Percentiles rank a stretch among this genome's conserved stretches.
These are phyloP conservation scores for Drosophila subsilvestris DNA, from an alignment of 2,888 invertebrate species.

Conservation along the genomic window DNA sequence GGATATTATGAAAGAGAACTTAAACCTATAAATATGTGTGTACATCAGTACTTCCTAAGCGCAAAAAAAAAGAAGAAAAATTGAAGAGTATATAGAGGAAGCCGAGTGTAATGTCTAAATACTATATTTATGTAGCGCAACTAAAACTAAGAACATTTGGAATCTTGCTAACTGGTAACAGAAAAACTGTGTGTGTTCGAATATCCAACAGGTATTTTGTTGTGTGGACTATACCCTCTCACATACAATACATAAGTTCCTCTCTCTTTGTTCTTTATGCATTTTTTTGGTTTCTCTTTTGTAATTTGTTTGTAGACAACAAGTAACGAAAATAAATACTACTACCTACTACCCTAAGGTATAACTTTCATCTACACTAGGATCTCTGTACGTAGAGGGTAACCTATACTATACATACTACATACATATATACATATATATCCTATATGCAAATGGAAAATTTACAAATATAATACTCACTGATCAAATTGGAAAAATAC, in stretches of 20 bases:
- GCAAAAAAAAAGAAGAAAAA: slow-evolving; percentile 27
- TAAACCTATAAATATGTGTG: not conserved
- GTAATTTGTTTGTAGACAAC: not conserved
- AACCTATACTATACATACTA: not conserved
- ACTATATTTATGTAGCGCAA: slow-evolving; percentile 20
- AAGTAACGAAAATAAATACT: not conserved
- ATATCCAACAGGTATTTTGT: not conserved
- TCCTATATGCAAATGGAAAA: too few species aligned
- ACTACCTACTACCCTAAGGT: not conserved
- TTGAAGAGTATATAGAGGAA: slow-evolving; percentile 20
- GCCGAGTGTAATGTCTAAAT: slow-evolving; percentile 2
- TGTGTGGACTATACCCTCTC: not conserved
- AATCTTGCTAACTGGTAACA: not conserved
- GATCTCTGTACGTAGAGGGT: not conserved
- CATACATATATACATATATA: too few species aligned
- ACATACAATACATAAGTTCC: not conserved
- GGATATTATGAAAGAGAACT: slow-evolving; percentile 20
- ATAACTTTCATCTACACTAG: not conserved
- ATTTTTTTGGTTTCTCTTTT: not conserved
- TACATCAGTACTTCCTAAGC: slow-evolving; percentile 31
- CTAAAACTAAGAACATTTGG: slow-evolving; percentile 13
- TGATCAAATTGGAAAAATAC: not conserved
- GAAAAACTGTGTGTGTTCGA: not conserved
- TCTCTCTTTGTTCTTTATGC: not conserved
- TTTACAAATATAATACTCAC: too few species aligned